Evolutionary conservation across 1,140 invertebrate genomes (phyloP).

Genomic region (Ips typographus): DNA sequence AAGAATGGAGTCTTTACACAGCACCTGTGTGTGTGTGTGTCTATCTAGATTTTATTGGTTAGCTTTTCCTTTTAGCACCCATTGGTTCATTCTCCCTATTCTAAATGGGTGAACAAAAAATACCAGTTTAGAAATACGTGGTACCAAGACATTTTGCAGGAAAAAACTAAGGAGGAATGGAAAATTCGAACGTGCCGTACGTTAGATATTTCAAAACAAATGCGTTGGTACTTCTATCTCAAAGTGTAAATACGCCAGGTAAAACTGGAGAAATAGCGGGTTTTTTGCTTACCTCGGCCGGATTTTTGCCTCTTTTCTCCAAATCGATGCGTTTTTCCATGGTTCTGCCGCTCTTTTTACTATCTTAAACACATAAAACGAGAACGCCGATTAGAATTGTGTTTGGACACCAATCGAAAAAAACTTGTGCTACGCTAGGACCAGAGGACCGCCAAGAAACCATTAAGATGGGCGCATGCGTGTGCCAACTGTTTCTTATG

Average conservation of each 20-base stretch:
- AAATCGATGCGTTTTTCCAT: conserved; percentile 94
- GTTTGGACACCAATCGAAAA: conserved; percentile 17
- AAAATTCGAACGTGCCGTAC: neutral
- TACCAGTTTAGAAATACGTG: neutral
- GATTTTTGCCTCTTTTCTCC: conserved; percentile 80
- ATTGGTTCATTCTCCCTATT: too few species aligned
- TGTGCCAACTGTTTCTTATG: neutral
- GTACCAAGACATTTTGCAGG: neutral
- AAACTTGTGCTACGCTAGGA: neutral
- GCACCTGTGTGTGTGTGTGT: too few species aligned
- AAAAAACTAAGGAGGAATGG: conserved; percentile 3
- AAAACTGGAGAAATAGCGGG: conserved; percentile 1
- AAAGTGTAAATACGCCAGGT: conserved; percentile 11
- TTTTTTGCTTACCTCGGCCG: conserved; percentile 72
- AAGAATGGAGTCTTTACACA: too few species aligned
- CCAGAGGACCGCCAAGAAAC: conserved; percentile 21
- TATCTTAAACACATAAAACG: conserved; percentile 14
- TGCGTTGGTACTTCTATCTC: conserved; percentile 5
- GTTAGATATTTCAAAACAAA: conserved; percentile 18
- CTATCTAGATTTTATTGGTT: too few species aligned
- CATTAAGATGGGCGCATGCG: conserved; percentile 12
- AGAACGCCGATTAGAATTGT: neutral
- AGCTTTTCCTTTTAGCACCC: too few species aligned
- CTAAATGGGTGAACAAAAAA: neutral
- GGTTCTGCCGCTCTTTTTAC: conserved; percentile 14